Percentiles rank a stretch among this genome's conserved stretches.
These are phyloP conservation scores for Heptranchias perlo DNA, from an alignment of 2,113 vertebrate genomes.

Conservation along the genomic window DNA sequence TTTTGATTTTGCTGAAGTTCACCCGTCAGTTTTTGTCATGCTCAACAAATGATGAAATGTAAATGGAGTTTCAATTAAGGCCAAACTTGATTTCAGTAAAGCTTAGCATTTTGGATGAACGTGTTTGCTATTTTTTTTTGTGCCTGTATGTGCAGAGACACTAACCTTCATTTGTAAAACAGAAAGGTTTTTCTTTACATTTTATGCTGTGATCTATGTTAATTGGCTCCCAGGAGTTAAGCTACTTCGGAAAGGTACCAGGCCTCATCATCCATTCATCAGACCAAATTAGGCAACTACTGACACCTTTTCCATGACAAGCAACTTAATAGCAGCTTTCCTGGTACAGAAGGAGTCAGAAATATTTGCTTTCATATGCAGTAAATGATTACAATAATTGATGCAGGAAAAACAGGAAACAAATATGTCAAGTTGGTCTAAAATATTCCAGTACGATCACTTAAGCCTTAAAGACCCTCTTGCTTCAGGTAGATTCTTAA, in stretches of 20 bases:
- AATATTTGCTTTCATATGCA: neutral
- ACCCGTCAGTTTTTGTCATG: neutral
- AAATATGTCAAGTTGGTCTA: neutral
- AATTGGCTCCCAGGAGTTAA: conserved; percentile 30
- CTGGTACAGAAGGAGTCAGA: neutral
- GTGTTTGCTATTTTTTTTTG: neutral
- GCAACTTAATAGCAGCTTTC: neutral
- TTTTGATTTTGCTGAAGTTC: neutral
- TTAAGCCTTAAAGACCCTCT: neutral
- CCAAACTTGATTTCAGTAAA: neutral
- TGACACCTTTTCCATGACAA: neutral
- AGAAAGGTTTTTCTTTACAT: neutral
- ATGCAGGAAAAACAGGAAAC: neutral
- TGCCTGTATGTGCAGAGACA: neutral
- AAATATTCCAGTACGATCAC: neutral
- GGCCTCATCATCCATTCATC: neutral
- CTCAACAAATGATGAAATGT: neutral
- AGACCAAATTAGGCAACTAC: neutral
- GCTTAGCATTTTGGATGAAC: neutral
- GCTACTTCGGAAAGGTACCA: neutral
- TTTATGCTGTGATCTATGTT: neutral
- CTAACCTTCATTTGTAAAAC: conserved; percentile 24
- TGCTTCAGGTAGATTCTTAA: neutral
- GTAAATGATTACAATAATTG: neutral
- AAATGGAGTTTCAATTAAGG: neutral